Base-by-base conservation (phyloP, 35 echinoderm and acorn worm species). In the Apostichopus parvimensis region DNA sequence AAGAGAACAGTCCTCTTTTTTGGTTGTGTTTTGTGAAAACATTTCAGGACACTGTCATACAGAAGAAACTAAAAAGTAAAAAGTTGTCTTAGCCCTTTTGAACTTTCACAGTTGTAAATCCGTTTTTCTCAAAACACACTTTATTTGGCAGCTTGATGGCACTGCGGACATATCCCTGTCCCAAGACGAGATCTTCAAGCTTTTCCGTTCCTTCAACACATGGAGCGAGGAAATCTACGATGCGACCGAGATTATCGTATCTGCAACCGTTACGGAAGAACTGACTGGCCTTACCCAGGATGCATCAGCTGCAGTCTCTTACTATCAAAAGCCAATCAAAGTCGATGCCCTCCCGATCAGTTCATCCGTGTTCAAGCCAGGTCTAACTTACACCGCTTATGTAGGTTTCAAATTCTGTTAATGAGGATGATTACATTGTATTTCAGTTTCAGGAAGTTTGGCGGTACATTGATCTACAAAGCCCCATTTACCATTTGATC, bases 211-310 rank as follows among this genome's bases (percentile, higher is more conserved):
- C 54, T 18, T 15, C 20, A 15, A 66, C 28, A 64, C 56, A 5
- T 72, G 23, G 22, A 20, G 56, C 1, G 25, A 64, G 59, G 22
- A 77, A 1, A 14, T 94, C 9, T 94, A 89, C 53, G 54, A 78
- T 72, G 58, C 45, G 13, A 0, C 18, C 0, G 4, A 1, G 10
- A 64, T 95, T 0, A 21, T 20, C 10, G 79, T 95, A 10, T 86
- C 83, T 11, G 94, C 94, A 65, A 83, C 73, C 3, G 91, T 98
- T 1, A 98, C 96, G 0, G 96, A 98, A 80, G 65, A 56, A 6
- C 91, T 98, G 60, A 98, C 96, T 3, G 94, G 96, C 5, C 93
- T 93, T 4, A 64, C 12, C 12, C 96, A 95, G 56, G 77, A 88
- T 22, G 81, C 80, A 5, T 12, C 66, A 15, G 91, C 82, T 6